These are phyloP conservation scores for Hirtodrosophila trivittata DNA, from an alignment of 2,888 invertebrate species.

Conservation along the genomic window DNA sequence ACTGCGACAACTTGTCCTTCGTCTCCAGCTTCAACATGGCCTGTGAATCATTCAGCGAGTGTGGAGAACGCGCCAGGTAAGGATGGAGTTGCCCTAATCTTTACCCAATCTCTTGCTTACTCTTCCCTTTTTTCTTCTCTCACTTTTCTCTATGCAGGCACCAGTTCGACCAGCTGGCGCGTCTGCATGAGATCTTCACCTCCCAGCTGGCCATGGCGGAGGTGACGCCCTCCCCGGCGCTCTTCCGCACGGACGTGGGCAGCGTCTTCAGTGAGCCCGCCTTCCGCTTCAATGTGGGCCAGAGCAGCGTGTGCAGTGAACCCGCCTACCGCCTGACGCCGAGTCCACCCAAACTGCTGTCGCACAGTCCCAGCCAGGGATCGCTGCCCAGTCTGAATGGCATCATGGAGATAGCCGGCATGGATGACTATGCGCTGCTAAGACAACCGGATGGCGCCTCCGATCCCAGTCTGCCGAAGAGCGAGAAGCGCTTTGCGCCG, in stretches of 20 bases:
- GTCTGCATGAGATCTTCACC: conserved; percentile 92
- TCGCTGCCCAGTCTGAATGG: conserved; percentile 86
- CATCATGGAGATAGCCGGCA: conserved; percentile 86
- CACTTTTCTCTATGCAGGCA: conserved; percentile 64
- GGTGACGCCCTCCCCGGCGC: conserved; percentile 86
- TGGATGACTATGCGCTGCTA: conserved; percentile 88
- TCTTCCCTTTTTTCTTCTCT: neutral
- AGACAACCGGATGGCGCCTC: conserved; percentile 96
- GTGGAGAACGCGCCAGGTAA: conserved; percentile 84
- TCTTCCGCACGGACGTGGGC: conserved; percentile 85
- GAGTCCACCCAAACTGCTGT: conserved; percentile 83
- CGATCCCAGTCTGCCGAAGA: conserved; percentile 90
- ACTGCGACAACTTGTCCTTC: conserved; percentile 93
- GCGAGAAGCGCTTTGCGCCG: conserved; percentile 80
- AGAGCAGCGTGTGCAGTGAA: conserved; percentile 94
- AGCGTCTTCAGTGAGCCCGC: conserved; percentile 84
- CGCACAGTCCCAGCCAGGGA: conserved; percentile 83
- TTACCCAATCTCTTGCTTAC: too few relatives aligned
- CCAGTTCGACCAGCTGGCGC: conserved; percentile 91
- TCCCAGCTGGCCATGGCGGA: conserved; percentile 91
- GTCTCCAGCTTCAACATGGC: conserved; percentile 91
- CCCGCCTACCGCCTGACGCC: conserved; percentile 88
- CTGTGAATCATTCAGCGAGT: conserved; percentile 84
- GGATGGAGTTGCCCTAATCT: neutral
- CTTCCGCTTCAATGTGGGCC: conserved; percentile 84